These are phyloP conservation scores for Stigmatopora argus DNA, from an alignment of 2,113 vertebrate genomes.

Conservation along the genomic window DNA sequence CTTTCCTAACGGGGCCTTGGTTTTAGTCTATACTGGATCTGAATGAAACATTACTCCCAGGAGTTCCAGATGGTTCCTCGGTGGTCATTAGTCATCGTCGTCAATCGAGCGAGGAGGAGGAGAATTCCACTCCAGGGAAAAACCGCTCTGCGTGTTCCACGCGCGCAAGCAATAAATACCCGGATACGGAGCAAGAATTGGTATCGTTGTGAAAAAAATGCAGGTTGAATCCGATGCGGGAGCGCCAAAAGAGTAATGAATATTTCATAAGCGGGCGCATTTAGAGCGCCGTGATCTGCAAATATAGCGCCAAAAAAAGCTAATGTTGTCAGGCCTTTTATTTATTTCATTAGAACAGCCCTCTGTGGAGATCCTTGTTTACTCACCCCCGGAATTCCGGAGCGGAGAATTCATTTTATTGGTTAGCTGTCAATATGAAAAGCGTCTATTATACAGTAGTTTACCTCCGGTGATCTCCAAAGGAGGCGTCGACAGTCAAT, in stretches of 20 bases:
- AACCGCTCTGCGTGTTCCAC: slow-evolving; percentile 28
- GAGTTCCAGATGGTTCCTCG: slow-evolving; percentile 38
- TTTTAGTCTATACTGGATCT: slow-evolving; percentile 35
- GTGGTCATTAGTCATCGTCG: slow-evolving; percentile 37
- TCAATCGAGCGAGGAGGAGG: slow-evolving; percentile 41
- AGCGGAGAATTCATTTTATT: slow-evolving; percentile 41
- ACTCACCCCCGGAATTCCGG: slow-evolving; percentile 51
- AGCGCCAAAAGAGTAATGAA: slow-evolving; percentile 56
- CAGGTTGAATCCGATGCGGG: slow-evolving; percentile 41
- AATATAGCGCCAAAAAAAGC: slow-evolving; percentile 29
- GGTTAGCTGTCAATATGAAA: slow-evolving; percentile 63
- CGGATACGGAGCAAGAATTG: slow-evolving; percentile 44
- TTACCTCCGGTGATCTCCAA: slow-evolving; percentile 64
- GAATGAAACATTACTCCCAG: slow-evolving; percentile 36
- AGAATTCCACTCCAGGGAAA: slow-evolving; percentile 35
- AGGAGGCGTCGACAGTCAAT: slow-evolving; percentile 65
- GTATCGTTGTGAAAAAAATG: slow-evolving; percentile 36
- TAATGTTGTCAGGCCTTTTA: slow-evolving; percentile 45
- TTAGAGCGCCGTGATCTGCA: slow-evolving; percentile 27
- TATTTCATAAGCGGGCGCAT: slow-evolving; percentile 54
- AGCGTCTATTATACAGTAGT: slow-evolving; percentile 59
- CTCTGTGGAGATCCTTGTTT: slow-evolving; percentile 56
- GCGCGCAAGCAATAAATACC: slow-evolving; percentile 53
- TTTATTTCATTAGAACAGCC: slow-evolving; percentile 55
- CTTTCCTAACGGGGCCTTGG: slow-evolving; percentile 12